A percentile compares a stretch with the other conserved stretches of the same genome.
Conservation (phyloP, 2,888 invertebrate species). For the Pseudococcus viburni region DNA sequence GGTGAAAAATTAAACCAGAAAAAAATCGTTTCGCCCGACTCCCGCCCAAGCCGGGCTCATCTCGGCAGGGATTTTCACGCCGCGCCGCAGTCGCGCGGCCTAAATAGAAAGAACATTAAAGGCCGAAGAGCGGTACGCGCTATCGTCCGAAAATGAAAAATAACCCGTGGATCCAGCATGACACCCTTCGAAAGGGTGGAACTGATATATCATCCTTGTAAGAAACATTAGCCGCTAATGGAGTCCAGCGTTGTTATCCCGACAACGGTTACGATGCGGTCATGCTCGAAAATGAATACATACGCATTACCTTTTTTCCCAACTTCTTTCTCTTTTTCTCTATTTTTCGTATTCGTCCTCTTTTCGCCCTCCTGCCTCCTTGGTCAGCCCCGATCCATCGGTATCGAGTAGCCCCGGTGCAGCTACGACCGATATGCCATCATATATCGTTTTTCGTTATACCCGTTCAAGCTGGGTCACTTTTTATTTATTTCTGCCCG, state of each 20-base stretch:
- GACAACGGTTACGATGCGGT: constrained; percentile 42
- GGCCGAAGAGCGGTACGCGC: constrained; percentile 33
- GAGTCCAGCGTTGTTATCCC: constrained; percentile 58
- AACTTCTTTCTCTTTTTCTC: background rate
- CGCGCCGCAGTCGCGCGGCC: background rate
- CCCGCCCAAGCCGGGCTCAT: background rate
- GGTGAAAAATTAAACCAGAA: background rate
- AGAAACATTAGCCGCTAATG: constrained; percentile 66
- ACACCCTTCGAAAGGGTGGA: constrained; percentile 61
- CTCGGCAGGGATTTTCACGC: constrained; percentile 29
- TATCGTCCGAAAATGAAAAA: constrained; percentile 65
- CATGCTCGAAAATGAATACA: constrained; percentile 51
- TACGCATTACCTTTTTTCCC: constrained; percentile 34
- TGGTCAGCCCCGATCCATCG: background rate
- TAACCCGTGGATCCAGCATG: constrained; percentile 60
- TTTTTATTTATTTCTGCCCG: background rate
- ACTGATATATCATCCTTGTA: constrained; percentile 65
- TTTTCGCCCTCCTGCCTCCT: background rate
- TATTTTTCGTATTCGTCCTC: background rate
- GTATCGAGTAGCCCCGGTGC: background rate
- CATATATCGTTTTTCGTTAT: background rate
- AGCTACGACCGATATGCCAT: background rate
- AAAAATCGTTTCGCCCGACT: background rate
- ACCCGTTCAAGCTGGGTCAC: background rate
- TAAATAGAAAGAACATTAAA: constrained; percentile 66